Base-by-base conservation (phyloP, 2,888 invertebrate genomes). In the Agrochola lychnidis region DNA sequence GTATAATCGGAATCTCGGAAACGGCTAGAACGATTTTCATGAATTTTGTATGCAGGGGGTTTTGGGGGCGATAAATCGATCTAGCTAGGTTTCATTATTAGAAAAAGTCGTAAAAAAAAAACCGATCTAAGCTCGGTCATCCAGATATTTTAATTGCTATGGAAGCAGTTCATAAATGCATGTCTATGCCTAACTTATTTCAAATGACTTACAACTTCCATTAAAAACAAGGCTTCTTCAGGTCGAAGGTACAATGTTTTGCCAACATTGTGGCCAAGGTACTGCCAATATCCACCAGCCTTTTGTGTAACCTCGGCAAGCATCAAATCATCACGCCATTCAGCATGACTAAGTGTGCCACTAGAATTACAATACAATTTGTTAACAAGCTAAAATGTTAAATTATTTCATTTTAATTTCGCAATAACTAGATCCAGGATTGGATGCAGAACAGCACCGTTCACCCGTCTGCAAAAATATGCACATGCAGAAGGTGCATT, bases 141-240 rank as follows among this genome's bases (percentile, higher is more conserved):
- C 30, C 2, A 30, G 30, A 30, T 30, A 30, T 30, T 36, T 51
- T 10, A 12, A 72, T 51, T n/a, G 16, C n/a, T 22, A 30, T n/a
- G 16, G 14, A 62, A 70, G 25, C 9, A 42, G 19, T 25, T n/a
- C 61, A 42, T 51, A 7, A 40, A 48, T 22, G 16, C n/a, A 68
- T 36, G 36, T 68, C 36, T 36, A 56, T 36, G 2, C 2, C 30
- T 51, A 67, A 16, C 19, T 68, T 9, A 68, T 36, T 16, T 59
- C 12, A 40, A 59, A 67, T 63, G 10, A 93, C 95, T 95, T 95
- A 98, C 98, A 89, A 97, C 96, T 97, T 98, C 98, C 89, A 98
- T 93, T 67, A 98, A 94, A 90, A 97, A 97, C 62, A 98, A 92
- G 57, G 97, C 96, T 95, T 98, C 98, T 92, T 98, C 98, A 4